Evolutionary conservation across 2,113 vertebrate genomes (phyloP).

Genomic region (Mormoops blainvillei): DNA sequence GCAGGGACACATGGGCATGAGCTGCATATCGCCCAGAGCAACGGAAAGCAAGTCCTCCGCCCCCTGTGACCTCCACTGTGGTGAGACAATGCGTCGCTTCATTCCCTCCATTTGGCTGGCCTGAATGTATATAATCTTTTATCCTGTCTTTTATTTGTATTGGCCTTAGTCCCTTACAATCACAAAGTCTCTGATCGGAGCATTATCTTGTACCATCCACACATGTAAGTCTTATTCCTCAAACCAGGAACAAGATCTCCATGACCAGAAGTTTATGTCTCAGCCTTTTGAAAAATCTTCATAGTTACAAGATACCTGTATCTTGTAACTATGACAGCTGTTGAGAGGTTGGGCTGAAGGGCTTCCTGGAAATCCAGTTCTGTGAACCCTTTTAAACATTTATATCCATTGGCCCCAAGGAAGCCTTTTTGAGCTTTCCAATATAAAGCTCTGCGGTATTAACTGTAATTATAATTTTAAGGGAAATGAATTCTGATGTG

Average conservation of each 20-base stretch:
- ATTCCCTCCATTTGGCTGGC: not conserved
- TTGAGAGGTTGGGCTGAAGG: not conserved
- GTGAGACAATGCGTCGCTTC: not conserved
- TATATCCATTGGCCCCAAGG: not conserved
- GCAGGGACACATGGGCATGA: not conserved
- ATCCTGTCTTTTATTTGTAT: not conserved
- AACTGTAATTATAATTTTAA: not conserved
- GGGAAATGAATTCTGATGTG: not conserved
- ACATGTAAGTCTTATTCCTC: not conserved
- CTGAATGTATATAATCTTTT: not conserved
- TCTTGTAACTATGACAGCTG: not conserved
- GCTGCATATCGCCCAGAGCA: not conserved
- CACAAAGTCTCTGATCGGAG: not conserved
- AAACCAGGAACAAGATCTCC: conserved; percentile 7
- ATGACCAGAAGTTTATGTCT: not conserved
- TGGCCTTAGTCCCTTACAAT: not conserved
- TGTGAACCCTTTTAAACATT: not conserved
- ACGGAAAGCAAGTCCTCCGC: not conserved
- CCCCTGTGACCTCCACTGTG: not conserved
- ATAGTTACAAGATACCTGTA: too few species aligned
- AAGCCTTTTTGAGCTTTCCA: not conserved
- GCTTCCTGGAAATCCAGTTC: conserved; percentile 8
- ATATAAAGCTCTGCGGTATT: not conserved
- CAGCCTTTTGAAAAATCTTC: not conserved
- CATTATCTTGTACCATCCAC: not conserved